Base-by-base conservation (phyloP, 2,888 invertebrate genomes). In the Electrophaes corylata region DNA sequence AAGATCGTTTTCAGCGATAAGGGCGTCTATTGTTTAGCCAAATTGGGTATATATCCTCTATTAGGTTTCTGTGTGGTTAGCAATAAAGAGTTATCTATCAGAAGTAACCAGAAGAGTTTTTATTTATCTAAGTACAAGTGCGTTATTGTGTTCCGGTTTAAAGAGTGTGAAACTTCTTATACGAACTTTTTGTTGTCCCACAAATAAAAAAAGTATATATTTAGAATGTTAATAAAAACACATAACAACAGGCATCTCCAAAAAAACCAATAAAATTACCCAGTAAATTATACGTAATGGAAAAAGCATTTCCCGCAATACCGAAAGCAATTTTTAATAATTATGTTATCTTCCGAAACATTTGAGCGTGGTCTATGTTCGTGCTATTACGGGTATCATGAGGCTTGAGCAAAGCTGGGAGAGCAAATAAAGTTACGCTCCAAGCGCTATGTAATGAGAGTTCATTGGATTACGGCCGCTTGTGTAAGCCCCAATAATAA, bases 281-380 rank as follows among this genome's bases (percentile, higher is more conserved):
- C 58, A 51, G 54, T 62, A 65, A 65, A 65, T 64, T 60, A 26
- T 53, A 37, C 47, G 31, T 56, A 62, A 65, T 65, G 60, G 81
- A 81, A 82, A 59, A 80, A 78, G 76, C 73, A 79, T 79, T 79
- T 83, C 67, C 75, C 67, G 76, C 74, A 76, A 81, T 83, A 86
- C 83, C 70, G 78, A 78, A 85, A 83, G 88, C 89, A 90, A 90
- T 89, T 88, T 91, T 89, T 91, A 88, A 89, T 91, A 91, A 91
- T 91, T 88, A 90, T 73, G 73, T 89, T 90, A 79, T 66, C 63
- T 65, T 75, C 73, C 74, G 68, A 71, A 80, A 80, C 77, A 76
- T 76, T 82, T 72, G 68, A 75, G 65, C 76, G 73, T 70, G 78
- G 82, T 82, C 78, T 84, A 81, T 72, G 76, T 60, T 43, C 84